Percentiles rank a stretch among this genome's conserved stretches.
Conservation (phyloP, 2,888 invertebrate species). For the Sicus ferrugineus region DNA sequence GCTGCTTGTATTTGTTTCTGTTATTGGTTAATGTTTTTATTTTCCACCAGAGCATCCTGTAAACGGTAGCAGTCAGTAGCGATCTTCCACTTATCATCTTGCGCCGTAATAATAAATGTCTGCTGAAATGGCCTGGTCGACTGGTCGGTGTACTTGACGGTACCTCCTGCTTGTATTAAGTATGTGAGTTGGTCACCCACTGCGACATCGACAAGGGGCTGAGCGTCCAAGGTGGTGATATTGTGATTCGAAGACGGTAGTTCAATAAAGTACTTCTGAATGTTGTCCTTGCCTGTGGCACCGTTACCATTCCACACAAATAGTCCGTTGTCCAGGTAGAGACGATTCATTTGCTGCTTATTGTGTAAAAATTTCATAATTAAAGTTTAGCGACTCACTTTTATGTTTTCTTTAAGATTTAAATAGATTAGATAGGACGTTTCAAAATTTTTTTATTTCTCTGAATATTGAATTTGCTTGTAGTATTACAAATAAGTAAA, state of each 20-base stretch:
- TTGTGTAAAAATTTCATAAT: neutral
- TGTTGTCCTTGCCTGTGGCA: conserved; percentile 78
- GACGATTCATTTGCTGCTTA: conserved; percentile 75
- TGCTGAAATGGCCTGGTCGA: conserved; percentile 78
- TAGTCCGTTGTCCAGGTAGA: conserved; percentile 85
- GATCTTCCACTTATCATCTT: conserved; percentile 93
- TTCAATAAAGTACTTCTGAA: conserved; percentile 85
- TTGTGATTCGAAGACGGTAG: conserved; percentile 83
- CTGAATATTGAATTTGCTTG: too few species aligned
- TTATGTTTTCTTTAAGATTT: too few species aligned
- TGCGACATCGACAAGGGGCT: conserved; percentile 80
- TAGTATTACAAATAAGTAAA: too few species aligned
- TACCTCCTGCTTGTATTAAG: conserved; percentile 83
- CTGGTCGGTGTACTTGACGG: conserved; percentile 75
- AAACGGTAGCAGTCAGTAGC: conserved; percentile 87
- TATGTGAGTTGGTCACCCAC: conserved; percentile 82
- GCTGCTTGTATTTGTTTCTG: neutral
- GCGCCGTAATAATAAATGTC: conserved; percentile 86
- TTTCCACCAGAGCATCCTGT: conserved; percentile 67
- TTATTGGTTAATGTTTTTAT: conserved; percentile 31
- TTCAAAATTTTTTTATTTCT: too few species aligned
- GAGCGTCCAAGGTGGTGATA: conserved; percentile 83
- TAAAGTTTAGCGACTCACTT: neutral
- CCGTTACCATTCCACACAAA: conserved; percentile 94
- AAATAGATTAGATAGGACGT: neutral